Base-by-base conservation (phyloP, 92 coral and sea anemone species). In the Porites rus region DNA sequence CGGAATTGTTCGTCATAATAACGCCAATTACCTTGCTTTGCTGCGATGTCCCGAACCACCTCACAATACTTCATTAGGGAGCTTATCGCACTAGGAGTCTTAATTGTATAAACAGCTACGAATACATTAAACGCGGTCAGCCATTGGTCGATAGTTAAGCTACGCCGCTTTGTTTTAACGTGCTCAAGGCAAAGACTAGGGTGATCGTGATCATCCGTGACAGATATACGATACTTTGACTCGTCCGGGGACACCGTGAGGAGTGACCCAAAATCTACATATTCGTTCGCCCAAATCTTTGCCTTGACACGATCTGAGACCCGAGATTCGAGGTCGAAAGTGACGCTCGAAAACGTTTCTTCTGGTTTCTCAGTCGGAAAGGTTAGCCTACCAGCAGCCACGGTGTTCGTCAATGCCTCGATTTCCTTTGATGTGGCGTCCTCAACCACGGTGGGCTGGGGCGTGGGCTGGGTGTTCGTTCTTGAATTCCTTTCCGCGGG, bases 1-100 rank as follows among this genome's bases (percentile, higher is more conserved):
- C 91, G 87, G 75, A 90, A 90, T 38, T 90, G 82, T 60, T 86
- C 88, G 72, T 91, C 91, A 68, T 91, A 91, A 63, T 59, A 31
- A 31, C 43, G 43, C 43, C 43, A 31, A 31, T 31, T 31, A 31
- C 43, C 43, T 31, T 31, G 43, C 31, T 72, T 72, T 20, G 51
- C 59, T 51, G 92, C 92, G 16, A 89, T 56, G 76, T 90, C 87
- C 53, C 75, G 90, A 58, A 89, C 78, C 65, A 89, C 84, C 77
- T 85, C 86, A 72, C 92, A 89, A 85, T 89, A 89, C 70, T 89
- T 85, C 86, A 89, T 89, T 52, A 84, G 50, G 13, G 72, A 67
- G 72, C 72, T 21, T 24, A 67, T 67, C 72, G 72, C 72, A 21
- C 72, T 67, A 67, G 72, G 38, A 21, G 72, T 43, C 51, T 67